Base-by-base conservation (phyloP, 2,888 invertebrate species). In the Cataglyphis cursor region DNA sequence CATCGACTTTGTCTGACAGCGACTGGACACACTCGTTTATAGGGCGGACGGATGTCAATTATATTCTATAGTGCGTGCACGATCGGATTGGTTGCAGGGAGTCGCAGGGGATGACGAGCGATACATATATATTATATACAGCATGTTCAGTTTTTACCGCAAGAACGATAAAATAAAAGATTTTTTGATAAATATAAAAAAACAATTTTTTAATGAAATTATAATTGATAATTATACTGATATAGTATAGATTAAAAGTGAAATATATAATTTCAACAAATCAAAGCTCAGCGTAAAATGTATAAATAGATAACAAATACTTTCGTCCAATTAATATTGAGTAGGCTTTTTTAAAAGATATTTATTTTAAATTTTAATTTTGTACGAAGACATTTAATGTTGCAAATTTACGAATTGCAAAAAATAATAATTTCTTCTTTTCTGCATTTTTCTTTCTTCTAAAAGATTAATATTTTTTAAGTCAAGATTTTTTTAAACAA, bases 1-100 rank as follows among this genome's bases (percentile, higher is more conserved):
- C 78, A 85, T 81, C 86, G 86, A 86, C 85, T 91, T 87, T 38
- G 83, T 87, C 87, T 88, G 90, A 91, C 89, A 88, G 87, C 82
- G 86, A 83, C 81, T 84, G 86, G 85, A 38, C 85, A 81, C 64
- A 86, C 81, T 89, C 89, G 85, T 91, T 91, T 86, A 83, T 84
- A 90, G 88, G 88, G 65, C 83, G 91, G 90, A 91, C 89, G 91
- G 90, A 90, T 88, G 92, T 92, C 91, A 91, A 91, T 91, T 91
- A 92, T 87, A 87, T 87, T 68, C 73, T 68, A 72, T 85, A 72
- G 82, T 90, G 88, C 86, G 90, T 83, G 86, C 83, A 76, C 66
- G 83, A 70, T 85, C 66, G 87, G 82, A 73, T 65, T 73, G 41
- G 72, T 66, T 59, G 48, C 21, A 48, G 84, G 24, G 48, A 54